phyloP scores from a whole-genome alignment of 2,113 vertebrate genomes.

The Hemibagrus wyckioides region DNA sequence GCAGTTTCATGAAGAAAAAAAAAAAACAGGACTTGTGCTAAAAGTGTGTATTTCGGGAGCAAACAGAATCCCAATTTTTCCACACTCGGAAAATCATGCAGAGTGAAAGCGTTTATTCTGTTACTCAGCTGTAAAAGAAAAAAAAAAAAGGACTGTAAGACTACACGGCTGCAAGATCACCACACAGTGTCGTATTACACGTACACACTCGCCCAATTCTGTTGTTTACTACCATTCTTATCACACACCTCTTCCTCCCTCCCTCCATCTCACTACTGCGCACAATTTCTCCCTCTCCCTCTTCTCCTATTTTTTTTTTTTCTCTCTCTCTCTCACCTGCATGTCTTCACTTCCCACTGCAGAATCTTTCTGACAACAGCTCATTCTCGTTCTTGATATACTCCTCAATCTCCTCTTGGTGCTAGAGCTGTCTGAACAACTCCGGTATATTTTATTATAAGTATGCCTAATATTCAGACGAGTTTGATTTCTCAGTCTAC shows the following conservation, averaged over 20 bases:
- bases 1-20: background rate
- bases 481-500: background rate
- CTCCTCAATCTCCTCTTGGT: background rate
- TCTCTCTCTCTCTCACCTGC: conserved; percentile 6
- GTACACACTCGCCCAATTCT: conserved; percentile 5
- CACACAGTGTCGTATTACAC: background rate
- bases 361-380: conserved; percentile 20
- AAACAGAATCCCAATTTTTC: background rate
- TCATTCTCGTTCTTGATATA: background rate
- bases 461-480: background rate
- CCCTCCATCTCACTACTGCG: background rate
- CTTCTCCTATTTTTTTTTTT: no score
- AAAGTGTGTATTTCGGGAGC: background rate
- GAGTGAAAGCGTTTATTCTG: background rate
- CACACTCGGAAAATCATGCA: background rate
- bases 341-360: conserved; percentile 13
- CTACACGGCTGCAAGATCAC: conserved; percentile 3
- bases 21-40: background rate
- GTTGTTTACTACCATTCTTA: conserved; percentile 34
- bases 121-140: background rate
- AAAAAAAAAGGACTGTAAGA: background rate
- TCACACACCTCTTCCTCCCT: conserved; percentile 23
- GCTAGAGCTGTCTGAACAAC: background rate
- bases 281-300: conserved; percentile 28
- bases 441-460: background rate